Conservation (phyloP, 1,140 invertebrate species). For the Berghia stephanieae region DNA sequence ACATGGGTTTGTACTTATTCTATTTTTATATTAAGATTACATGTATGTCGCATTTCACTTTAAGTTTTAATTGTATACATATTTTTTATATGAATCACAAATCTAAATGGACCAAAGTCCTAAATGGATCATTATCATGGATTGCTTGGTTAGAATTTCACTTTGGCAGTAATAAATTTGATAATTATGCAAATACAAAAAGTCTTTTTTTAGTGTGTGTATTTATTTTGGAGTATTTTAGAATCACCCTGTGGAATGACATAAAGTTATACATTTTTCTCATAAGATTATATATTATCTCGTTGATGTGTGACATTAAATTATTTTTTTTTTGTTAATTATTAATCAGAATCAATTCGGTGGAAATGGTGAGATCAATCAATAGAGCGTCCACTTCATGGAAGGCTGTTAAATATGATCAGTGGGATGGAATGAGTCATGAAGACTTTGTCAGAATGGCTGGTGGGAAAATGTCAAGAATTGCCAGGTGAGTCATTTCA, state of each 20-base stretch:
- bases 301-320: too few relatives aligned
- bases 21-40: too few relatives aligned
- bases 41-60: too few relatives aligned
- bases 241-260: background rate
- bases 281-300: too few relatives aligned
- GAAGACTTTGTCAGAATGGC: constrained; percentile 61
- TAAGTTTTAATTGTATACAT: too few relatives aligned
- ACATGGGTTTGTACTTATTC: background rate
- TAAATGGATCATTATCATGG: too few relatives aligned
- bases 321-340: too few relatives aligned
- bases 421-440: constrained; percentile 62
- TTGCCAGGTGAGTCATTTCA: constrained; percentile 53
- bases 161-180: too few relatives aligned
- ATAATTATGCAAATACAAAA: too few relatives aligned
- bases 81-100: too few relatives aligned
- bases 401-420: constrained; percentile 65
- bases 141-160: too few relatives aligned
- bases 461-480: constrained; percentile 62
- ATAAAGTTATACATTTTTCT: background rate
- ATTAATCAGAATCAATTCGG: constrained; percentile 25
- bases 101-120: too few relatives aligned
- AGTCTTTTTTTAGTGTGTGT: background rate
- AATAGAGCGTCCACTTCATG: constrained; percentile 67
- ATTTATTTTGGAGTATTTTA: background rate
- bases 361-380: constrained; percentile 47